These are phyloP conservation scores for Drosophila paracracens DNA, from an alignment of 2,888 invertebrate genomes.

Conservation along the genomic window DNA sequence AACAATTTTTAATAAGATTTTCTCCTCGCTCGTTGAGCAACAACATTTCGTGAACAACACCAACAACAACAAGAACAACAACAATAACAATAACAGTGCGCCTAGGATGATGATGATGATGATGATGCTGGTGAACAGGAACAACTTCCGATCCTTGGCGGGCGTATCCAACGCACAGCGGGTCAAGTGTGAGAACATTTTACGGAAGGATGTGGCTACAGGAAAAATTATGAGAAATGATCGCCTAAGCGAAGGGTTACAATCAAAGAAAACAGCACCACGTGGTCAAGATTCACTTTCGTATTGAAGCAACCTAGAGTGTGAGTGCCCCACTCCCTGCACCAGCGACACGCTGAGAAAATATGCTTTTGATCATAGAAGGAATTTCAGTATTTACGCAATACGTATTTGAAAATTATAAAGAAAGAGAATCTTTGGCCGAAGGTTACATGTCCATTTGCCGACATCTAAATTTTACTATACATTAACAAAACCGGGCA, in stretches of 20 bases:
- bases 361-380: background rate
- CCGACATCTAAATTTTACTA: background rate
- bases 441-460: background rate
- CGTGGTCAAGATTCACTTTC: constrained; percentile 83
- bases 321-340: constrained; percentile 31
- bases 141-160: constrained; percentile 72
- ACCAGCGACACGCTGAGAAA: background rate
- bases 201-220: constrained; percentile 74
- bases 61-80: background rate
- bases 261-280: constrained; percentile 45
- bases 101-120: constrained; percentile 37
- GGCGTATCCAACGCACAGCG: constrained; percentile 72
- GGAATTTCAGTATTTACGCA: background rate
- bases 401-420: background rate
- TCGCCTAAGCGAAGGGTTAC: constrained; percentile 54
- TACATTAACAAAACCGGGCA: background rate
- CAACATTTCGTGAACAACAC: constrained; percentile 52
- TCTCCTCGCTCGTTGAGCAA: constrained; percentile 48
- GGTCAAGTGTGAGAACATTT: constrained; percentile 84
- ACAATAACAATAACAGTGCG: constrained; percentile 24
- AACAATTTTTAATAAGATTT: constrained; percentile 83
- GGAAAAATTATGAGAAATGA: constrained; percentile 69
- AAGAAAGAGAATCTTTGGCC: background rate
- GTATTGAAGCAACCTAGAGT: background rate
- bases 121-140: constrained; percentile 35